Conservation (phyloP, 2,888 invertebrate genomes). For the Dryobota labecula region DNA sequence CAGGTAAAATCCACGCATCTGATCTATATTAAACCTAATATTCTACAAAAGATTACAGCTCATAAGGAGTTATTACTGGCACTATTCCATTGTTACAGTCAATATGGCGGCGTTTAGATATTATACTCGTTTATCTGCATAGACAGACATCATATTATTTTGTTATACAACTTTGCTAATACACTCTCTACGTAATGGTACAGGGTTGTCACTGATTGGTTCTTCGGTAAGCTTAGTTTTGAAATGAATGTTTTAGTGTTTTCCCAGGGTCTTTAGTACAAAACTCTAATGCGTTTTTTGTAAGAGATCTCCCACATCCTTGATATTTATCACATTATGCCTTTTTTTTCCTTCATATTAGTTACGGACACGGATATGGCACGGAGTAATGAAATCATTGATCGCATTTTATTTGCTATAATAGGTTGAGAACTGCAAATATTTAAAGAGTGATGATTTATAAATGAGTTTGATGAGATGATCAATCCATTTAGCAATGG, state of each 20-base stretch:
- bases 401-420: too few species aligned
- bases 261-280: too few species aligned
- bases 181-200: conserved; percentile 49
- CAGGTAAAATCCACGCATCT: conserved; percentile 25
- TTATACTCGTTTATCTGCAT: conserved; percentile 46
- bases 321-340: background rate
- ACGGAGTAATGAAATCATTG: too few species aligned
- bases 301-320: background rate
- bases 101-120: conserved; percentile 47
- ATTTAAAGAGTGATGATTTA: too few species aligned
- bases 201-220: conserved; percentile 38
- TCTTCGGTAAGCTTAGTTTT: background rate
- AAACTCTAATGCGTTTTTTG: background rate
- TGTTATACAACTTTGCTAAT: conserved; percentile 63
- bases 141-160: conserved; percentile 50
- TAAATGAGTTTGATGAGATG: too few species aligned
- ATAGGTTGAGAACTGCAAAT: too few species aligned
- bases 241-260: background rate
- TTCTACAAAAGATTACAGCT: conserved; percentile 38
- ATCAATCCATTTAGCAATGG: too few species aligned
- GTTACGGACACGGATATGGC: too few species aligned
- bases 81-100: conserved; percentile 53
- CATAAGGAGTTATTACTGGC: conserved; percentile 39
- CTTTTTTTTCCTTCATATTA: too few species aligned
- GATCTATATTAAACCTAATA: conserved; percentile 39